Percentiles rank a stretch among this genome's conserved stretches.
Conservation (phyloP, 2,113 vertebrate species). For the Crocuta crocuta region DNA sequence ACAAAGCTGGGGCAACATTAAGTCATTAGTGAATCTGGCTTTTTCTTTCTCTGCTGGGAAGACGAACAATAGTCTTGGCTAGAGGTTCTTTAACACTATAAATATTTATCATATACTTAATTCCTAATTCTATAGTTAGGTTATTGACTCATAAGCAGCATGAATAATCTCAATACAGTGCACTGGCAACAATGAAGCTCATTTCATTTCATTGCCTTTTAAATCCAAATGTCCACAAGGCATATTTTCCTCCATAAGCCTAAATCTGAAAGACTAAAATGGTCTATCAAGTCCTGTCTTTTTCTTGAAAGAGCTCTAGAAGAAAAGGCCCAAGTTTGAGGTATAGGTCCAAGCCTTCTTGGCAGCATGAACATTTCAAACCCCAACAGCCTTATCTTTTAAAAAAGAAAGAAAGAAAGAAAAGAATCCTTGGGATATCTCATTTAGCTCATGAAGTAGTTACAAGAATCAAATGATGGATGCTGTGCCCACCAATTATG, state of each 20-base stretch:
- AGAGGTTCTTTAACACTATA: not conserved
- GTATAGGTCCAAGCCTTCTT: not conserved
- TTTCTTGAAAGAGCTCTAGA: not conserved
- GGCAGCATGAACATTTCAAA: not conserved
- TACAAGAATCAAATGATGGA: not conserved
- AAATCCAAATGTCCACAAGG: not conserved
- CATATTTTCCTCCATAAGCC: not conserved
- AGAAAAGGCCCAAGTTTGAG: not conserved
- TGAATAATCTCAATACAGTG: not conserved
- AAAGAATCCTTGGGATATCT: not conserved
- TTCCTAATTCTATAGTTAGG: not conserved
- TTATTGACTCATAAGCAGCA: not conserved
- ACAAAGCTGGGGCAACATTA: not conserved
- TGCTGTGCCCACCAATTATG: not conserved
- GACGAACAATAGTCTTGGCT: not conserved
- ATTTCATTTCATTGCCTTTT: not conserved
- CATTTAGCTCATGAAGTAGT: not conserved
- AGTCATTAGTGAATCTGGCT: not conserved
- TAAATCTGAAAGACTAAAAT: constrained; percentile 8
- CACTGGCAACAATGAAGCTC: not conserved
- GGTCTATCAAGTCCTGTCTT: not conserved
- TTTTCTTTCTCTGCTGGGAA: constrained; percentile 20
- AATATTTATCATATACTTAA: constrained; percentile 6
- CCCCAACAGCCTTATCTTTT: not conserved
- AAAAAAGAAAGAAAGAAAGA: rapidly evolving